Evolutionary conservation across 2,797 vertebrate species (phyloP).

Genomic region (Acomys russatus): DNA sequence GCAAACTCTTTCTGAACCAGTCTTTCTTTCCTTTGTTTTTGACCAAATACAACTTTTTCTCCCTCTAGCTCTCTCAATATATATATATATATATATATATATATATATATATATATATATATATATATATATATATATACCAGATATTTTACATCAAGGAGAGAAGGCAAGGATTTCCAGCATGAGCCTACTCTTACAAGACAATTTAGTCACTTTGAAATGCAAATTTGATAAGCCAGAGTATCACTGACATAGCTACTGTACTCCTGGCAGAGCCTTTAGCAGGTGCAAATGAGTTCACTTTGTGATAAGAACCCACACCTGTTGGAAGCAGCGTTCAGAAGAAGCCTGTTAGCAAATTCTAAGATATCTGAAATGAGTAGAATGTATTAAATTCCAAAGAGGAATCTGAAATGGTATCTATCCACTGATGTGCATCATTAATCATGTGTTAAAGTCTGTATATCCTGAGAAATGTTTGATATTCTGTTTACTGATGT

Average conservation of each 20-base stretch:
- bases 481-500: conserved; percentile 44
- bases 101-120: background rate
- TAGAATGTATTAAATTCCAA: conserved; percentile 59
- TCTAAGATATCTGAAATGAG: conserved; percentile 64
- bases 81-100: background rate
- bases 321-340: conserved; percentile 71
- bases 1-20: conserved; percentile 26
- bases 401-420: conserved; percentile 64
- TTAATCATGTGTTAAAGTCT: conserved; percentile 49
- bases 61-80: too few species aligned
- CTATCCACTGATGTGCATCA: conserved; percentile 28
- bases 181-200: conserved; percentile 83
- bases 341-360: conserved; percentile 58
- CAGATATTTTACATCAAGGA: conserved; percentile 78
- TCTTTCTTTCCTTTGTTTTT: conserved; percentile 75
- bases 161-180: conserved; percentile 76
- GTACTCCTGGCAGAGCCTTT: conserved; percentile 75
- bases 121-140: background rate
- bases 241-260: conserved; percentile 66
- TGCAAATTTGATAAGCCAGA: conserved; percentile 84
- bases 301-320: conserved; percentile 78
- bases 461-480: conserved; percentile 1
- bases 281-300: conserved; percentile 80
- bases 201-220: conserved; percentile 85
- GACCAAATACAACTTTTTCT: conserved; percentile 18